Percentiles rank a stretch among this genome's conserved stretches.
Evolutionary conservation across 2,888 invertebrate species (phyloP).

Genomic region (Apotomis turbidana): DNA sequence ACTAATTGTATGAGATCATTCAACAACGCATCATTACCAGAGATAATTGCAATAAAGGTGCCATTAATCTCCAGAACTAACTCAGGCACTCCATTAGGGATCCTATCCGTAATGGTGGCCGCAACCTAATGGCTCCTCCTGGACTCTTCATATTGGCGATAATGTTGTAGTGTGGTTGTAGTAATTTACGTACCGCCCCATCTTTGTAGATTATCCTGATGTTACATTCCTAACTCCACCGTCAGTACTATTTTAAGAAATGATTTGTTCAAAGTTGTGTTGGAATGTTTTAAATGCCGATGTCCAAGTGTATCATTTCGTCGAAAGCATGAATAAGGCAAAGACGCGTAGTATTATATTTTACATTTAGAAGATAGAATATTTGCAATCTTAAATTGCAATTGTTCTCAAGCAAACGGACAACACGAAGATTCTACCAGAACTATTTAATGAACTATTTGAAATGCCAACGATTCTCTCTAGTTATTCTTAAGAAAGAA

Average conservation of each 20-base stretch:
- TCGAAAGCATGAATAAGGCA: too few species aligned
- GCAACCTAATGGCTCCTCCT: constrained; percentile 66
- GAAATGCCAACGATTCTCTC: not conserved
- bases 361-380: not conserved
- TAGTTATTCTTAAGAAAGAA: not conserved
- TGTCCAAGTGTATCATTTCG: constrained; percentile 33
- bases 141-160: constrained; percentile 52
- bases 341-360: not conserved
- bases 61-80: constrained; percentile 60
- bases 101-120: constrained; percentile 62
- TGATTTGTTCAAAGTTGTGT: constrained; percentile 25
- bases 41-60: constrained; percentile 49
- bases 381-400: not conserved
- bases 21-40: not conserved
- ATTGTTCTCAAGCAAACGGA: not conserved
- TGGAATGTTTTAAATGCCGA: constrained; percentile 50
- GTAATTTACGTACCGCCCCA: constrained; percentile 44
- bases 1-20: not conserved
- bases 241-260: constrained; percentile 22
- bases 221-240: constrained; percentile 40
- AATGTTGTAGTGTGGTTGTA: too few species aligned
- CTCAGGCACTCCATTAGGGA: constrained; percentile 68
- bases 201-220: constrained; percentile 43
- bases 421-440: not conserved
- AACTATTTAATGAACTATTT: constrained; percentile 7